A percentile compares a stretch with the other conserved stretches of the same genome.
These are phyloP conservation scores for Leptopilina clavipes DNA, from an alignment of 1,140 invertebrate species.

Conservation along the genomic window DNA sequence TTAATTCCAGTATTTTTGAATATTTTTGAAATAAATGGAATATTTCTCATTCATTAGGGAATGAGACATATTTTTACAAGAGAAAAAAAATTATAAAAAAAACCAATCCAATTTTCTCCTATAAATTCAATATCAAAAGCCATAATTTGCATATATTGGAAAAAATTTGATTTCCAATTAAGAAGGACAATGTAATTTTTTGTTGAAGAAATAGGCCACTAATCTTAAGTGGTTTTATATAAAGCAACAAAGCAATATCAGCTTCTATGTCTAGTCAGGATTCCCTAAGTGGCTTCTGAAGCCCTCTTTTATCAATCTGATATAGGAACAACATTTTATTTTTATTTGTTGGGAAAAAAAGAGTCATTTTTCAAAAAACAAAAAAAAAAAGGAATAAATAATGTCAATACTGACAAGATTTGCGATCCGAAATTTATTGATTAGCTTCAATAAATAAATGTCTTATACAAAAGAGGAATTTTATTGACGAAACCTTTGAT, in stretches of 20 bases:
- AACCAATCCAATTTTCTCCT: too few relatives aligned
- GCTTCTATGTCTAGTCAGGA: neutral
- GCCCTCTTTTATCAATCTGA: constrained; percentile 11
- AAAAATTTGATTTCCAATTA: neutral
- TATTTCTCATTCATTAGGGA: too few relatives aligned
- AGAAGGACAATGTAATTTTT: neutral
- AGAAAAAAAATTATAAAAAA: too few relatives aligned
- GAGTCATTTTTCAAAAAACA: neutral
- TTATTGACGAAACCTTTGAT: constrained; percentile 8
- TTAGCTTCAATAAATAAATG: neutral
- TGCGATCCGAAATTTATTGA: neutral
- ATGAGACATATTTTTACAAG: too few relatives aligned
- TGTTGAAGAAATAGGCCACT: neutral
- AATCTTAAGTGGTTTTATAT: neutral
- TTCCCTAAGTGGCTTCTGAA: constrained; percentile 15
- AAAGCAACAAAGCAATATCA: neutral
- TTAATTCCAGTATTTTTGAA: too few relatives aligned
- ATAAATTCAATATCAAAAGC: neutral
- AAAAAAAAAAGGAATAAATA: too few relatives aligned
- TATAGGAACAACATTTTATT: neutral
- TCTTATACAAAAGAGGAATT: constrained; percentile 9
- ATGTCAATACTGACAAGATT: too few relatives aligned
- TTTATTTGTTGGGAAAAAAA: neutral
- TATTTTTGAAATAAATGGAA: too few relatives aligned
- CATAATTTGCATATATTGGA: neutral